Evolutionary conservation across 2,888 invertebrate species (phyloP), one percentile per base, ranked within the genome.

Genomic region (Amphipyra tragopoginis): DNA sequence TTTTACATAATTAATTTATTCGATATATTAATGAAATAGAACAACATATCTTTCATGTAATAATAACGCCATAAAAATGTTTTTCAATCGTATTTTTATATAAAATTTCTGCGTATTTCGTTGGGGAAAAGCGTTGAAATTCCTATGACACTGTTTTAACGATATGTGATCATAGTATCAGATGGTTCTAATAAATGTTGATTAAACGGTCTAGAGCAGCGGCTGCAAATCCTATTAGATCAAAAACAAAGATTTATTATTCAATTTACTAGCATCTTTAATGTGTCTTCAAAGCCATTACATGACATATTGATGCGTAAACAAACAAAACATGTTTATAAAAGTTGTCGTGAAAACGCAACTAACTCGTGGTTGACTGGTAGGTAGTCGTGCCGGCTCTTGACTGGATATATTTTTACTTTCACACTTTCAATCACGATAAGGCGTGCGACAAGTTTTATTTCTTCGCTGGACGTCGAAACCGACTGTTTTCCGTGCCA

Each of bases 381-480:
- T 49, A 60, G 39, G 61, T 49, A 60, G 61, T 69, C 58, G 58
- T 74, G 62, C 65, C 26, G 61, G 29, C 63, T 66, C 60, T 63
- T 70, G 51, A 48, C 59, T 56, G 45, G 48, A 40, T 72, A 65
- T 62, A 76, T 82, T 84, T 86, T 81, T 73, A 85, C 86, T 87
- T 87, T 87, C 86, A 83, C 87, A 79, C 74, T 79, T 81, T 81
- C 80, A 80, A 83, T 82, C 80, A 80, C 69, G 80, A 77, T 79
- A 73, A 69, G 59, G 54, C 66, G 66, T 66, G 65, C 61, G 80
- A 77, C 75, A 76, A 72, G 79, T 79, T 78, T 82, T 81, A 78
- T 79, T 81, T 79, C 65, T 76, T 57, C 53, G 73, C 62, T 68
- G 56, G 65, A 44, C 63, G 59, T 61, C 50, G 59, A 58, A 74